Evolutionary conservation across 2,113 vertebrate genomes (phyloP), one percentile per base, ranked within the genome.

Genomic region (Rhynchomys soricoides): DNA sequence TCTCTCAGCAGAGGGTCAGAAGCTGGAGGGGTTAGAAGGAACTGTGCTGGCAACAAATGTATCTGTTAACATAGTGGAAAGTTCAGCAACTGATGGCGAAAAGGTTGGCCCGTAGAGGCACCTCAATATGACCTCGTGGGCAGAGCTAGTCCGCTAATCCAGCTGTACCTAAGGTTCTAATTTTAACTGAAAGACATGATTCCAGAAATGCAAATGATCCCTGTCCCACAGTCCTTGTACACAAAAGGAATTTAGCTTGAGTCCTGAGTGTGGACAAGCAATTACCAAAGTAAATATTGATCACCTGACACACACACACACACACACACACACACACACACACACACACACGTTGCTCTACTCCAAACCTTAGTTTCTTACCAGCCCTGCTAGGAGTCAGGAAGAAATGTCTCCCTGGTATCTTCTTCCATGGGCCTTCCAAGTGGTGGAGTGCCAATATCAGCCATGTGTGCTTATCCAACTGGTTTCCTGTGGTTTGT

Each of bases 51-150:
- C 37, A 26, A 40, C 12, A 93, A 83, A n/a, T 1, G 34, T 1
- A 24, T 6, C 0, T 50, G n/a, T 55, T 79, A 55, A 22, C 43
- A 52, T 2, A 43, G 45, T 0, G 4, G 85, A 43, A 21, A 5
- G 40, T 8, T 57, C 29, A 31, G 45, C 29, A 13, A 68, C 1
- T 3, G 7, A 26, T 22, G n/a, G 34, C 70, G 34, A 21, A 50
- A n/a, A 29, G 57, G 29, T 68, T 26, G 66, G 71, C 62, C 9
- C 16, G 12, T 37, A 22, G 37, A 37, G 19, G 40, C 5, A 73
- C n/a, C 59, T n/a, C 0, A 0, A 59, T 4, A 37, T 3, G 37
- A 11, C 29, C 15, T 0, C 0, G 22, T 50, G 26, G n/a, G 29
- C 22, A 34, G 50, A 24, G 66, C 40, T 3, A 1, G 2, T 17